Percentiles rank a stretch among this genome's conserved stretches.
Evolutionary conservation across 2,888 invertebrate genomes (phyloP).

Genomic region (Drosophila picticornis): DNA sequence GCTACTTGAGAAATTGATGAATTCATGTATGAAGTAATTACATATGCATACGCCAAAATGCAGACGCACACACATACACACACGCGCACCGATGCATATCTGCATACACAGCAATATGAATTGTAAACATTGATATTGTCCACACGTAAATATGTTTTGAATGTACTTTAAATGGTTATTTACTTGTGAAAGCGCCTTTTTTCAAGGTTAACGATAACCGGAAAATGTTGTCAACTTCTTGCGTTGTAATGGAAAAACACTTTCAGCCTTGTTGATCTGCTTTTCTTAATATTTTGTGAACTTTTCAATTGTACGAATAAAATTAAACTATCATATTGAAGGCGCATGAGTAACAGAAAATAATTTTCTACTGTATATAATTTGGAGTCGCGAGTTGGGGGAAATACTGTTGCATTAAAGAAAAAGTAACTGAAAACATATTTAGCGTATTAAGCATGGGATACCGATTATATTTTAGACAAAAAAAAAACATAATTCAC

Average conservation of each 20-base stretch:
- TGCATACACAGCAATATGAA: slow-evolving; percentile 15
- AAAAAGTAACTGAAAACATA: slow-evolving; percentile 73
- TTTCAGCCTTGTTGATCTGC: slow-evolving; percentile 38
- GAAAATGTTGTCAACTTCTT: slow-evolving; percentile 40
- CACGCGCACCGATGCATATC: slow-evolving; percentile 6
- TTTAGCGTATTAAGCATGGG: slow-evolving; percentile 62
- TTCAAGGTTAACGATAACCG: slow-evolving; percentile 43
- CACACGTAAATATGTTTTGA: slow-evolving; percentile 18
- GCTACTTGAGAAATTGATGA: neutral
- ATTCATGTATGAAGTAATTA: slow-evolving; percentile 3
- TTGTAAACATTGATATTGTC: slow-evolving; percentile 14
- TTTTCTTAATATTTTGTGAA: slow-evolving; percentile 69
- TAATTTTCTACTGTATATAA: slow-evolving; percentile 83
- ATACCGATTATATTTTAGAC: slow-evolving; percentile 73
- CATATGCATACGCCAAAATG: neutral
- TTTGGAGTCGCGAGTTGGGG: slow-evolving; percentile 82
- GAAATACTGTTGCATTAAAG: slow-evolving; percentile 80
- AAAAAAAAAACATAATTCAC: slow-evolving; percentile 39
- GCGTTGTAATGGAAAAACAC: slow-evolving; percentile 21
- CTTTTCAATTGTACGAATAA: slow-evolving; percentile 84
- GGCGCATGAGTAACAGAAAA: slow-evolving; percentile 84
- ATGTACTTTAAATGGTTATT: slow-evolving; percentile 37
- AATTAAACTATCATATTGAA: slow-evolving; percentile 83
- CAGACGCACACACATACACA: neutral
- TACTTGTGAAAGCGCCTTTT: slow-evolving; percentile 60